Conservation (phyloP, 2,888 invertebrate species). For the Neoitamus cyanurus region DNA sequence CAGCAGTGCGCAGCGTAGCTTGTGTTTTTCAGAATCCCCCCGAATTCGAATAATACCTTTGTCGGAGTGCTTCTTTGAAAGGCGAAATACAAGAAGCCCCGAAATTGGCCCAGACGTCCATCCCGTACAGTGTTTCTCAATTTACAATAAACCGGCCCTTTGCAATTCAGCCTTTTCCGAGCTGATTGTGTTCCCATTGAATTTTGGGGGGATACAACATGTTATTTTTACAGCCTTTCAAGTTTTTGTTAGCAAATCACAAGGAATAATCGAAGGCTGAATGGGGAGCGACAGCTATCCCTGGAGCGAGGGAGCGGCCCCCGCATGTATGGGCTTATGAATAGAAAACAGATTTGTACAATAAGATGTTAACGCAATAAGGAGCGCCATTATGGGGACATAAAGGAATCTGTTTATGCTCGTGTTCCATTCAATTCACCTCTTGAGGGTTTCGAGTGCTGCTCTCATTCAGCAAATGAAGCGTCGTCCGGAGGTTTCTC, state of each 20-base stretch:
- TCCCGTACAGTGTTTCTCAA: constrained; percentile 7
- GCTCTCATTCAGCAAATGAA: background rate
- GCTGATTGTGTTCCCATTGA: constrained; percentile 20
- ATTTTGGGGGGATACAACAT: background rate
- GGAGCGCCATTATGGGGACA: background rate
- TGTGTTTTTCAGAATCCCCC: background rate
- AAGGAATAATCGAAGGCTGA: constrained; percentile 21
- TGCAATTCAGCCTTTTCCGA: constrained; percentile 18
- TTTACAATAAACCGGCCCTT: constrained; percentile 28
- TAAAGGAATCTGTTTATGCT: constrained; percentile 21
- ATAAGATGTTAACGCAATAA: constrained; percentile 25
- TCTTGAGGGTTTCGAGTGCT: constrained; percentile 5
- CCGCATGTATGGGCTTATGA: background rate
- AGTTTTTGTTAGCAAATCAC: constrained; percentile 25
- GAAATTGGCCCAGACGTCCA: background rate
- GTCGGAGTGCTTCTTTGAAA: background rate
- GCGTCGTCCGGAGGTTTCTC: background rate
- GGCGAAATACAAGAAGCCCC: background rate
- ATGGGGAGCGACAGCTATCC: background rate
- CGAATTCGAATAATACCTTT: background rate
- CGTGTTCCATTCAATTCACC: constrained; percentile 6
- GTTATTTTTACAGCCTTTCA: constrained; percentile 26
- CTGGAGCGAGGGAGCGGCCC: background rate
- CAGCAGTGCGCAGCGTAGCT: background rate
- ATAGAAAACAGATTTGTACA: constrained; percentile 30